Percentiles rank a stretch among this genome's conserved stretches.
Conservation (phyloP, 2,113 vertebrate genomes). For the Brevimyrus niger region DNA sequence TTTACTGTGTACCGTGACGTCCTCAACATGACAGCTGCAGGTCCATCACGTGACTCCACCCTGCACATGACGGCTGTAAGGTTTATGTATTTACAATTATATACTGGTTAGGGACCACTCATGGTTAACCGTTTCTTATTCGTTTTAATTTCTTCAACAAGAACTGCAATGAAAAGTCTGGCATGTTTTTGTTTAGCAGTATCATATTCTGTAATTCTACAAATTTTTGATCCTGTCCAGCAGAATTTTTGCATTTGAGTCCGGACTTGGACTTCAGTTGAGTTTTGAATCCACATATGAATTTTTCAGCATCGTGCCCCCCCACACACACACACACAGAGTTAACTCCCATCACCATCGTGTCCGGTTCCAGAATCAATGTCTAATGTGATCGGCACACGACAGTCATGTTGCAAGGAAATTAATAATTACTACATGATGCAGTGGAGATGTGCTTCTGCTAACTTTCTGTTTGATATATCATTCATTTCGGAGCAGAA, state of each 20-base stretch:
- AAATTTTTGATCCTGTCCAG: not conserved
- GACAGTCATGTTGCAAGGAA: not conserved
- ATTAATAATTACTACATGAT: not conserved
- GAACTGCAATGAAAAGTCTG: not conserved
- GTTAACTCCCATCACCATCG: not conserved
- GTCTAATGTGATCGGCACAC: not conserved
- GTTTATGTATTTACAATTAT: not conserved
- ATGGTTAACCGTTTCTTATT: not conserved
- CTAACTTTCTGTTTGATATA: not conserved
- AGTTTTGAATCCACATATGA: not conserved
- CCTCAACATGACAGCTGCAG: not conserved
- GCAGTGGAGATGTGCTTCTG: not conserved
- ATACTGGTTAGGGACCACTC: not conserved
- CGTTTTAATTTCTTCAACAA: not conserved
- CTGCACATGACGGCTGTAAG: not conserved
- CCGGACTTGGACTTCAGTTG: not conserved
- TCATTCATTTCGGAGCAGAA: not conserved
- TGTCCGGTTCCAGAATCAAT: not conserved
- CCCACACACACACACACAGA: not conserved
- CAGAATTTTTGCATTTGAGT: not conserved
- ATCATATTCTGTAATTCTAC: not conserved
- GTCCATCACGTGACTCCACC: not conserved
- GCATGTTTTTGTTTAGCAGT: not conserved
- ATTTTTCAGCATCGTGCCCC: not conserved
- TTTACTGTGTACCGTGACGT: not conserved